A percentile compares a stretch with the other conserved stretches of the same genome.
phyloP scores from a whole-genome alignment of 2,797 vertebrate genomes.

The Intellagama lesueurii region DNA sequence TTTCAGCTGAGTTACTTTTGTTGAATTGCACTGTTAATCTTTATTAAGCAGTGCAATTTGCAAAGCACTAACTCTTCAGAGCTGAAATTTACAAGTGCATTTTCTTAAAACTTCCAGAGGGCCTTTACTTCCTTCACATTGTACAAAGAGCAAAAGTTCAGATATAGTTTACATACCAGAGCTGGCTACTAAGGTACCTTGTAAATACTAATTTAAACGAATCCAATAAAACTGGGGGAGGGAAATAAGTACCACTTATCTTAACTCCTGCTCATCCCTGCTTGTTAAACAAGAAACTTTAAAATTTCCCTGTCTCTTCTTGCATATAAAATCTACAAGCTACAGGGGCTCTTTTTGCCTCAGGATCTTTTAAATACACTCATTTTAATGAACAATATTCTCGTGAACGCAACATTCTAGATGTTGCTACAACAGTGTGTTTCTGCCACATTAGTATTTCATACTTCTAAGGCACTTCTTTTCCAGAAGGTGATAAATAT shows the following conservation, averaged over 20 bases:
- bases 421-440: neutral
- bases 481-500: neutral
- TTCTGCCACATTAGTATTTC: neutral
- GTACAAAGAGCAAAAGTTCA: conserved; percentile 66
- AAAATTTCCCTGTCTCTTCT: neutral
- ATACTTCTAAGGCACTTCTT: neutral
- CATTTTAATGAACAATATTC: conserved; percentile 5
- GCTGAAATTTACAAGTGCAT: conserved; percentile 59
- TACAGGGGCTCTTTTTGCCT: conserved; percentile 11
- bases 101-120: conserved; percentile 31
- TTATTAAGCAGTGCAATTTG: conserved; percentile 17
- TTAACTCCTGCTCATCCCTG: neutral
- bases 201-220: conserved; percentile 32
- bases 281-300: conserved; percentile 18
- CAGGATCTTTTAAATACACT: neutral
- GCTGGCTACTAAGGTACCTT: conserved; percentile 49
- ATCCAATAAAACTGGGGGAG: conserved; percentile 42
- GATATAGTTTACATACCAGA: conserved; percentile 64
- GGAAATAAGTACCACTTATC: neutral
- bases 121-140: conserved; percentile 47
- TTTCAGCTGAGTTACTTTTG: conserved; percentile 13
- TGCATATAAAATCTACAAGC: neutral
- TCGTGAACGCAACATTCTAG: neutral
- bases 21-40: conserved; percentile 31
- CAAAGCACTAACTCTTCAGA: conserved; percentile 40